A percentile compares a stretch with the other conserved stretches of the same genome.
phyloP scores from a whole-genome alignment of 2,797 vertebrate species.

The Thaleichthys pacificus region DNA sequence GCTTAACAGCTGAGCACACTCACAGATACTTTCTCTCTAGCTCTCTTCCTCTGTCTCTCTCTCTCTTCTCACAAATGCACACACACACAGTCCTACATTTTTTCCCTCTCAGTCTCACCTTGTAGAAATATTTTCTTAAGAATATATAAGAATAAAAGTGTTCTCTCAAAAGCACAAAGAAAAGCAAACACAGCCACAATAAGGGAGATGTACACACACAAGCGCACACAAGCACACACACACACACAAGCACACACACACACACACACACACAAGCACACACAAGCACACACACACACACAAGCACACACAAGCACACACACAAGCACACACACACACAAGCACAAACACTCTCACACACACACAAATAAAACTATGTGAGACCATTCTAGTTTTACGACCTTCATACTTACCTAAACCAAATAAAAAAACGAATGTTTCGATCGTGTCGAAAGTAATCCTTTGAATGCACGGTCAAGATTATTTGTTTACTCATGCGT shows the following conservation, averaged over 20 bases:
- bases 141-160: background rate
- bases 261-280: background rate
- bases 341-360: too few species aligned
- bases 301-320: background rate
- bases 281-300: background rate
- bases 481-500: background rate
- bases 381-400: background rate
- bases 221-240: background rate
- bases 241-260: background rate
- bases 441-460: background rate
- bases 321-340: background rate
- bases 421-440: background rate
- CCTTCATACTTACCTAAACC: background rate
- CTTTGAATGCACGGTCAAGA: background rate
- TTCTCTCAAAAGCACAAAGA: background rate
- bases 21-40: conserved; percentile 32
- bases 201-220: background rate
- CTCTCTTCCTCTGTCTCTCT: too few species aligned
- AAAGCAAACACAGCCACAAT: background rate
- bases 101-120: background rate
- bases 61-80: background rate
- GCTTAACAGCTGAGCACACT: conserved; percentile 64
- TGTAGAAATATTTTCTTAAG: background rate
- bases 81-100: background rate
- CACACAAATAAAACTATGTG: background rate